Conservation (phyloP, 2,113 vertebrate genomes). For the Cyphomyrus plagiostoma region DNA sequence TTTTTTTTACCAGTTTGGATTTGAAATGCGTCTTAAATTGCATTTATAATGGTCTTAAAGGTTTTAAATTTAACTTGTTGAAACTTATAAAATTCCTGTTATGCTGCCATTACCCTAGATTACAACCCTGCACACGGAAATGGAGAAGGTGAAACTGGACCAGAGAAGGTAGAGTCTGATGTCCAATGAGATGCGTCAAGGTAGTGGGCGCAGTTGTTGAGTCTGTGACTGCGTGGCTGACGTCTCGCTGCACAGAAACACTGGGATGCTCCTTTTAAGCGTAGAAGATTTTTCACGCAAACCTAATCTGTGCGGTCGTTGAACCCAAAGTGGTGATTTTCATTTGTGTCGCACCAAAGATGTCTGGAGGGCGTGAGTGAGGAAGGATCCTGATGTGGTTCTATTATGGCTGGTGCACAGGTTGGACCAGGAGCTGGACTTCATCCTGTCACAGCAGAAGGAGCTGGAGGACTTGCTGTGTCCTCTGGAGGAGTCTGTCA, state of each 20-base stretch:
- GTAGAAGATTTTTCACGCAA: not conserved
- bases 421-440: slow-evolving; percentile 92
- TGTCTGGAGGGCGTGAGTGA: not conserved
- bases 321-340: not conserved
- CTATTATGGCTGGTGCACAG: slow-evolving; percentile 39
- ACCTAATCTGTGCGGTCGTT: not conserved
- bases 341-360: not conserved
- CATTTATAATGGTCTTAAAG: not conserved
- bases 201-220: not conserved
- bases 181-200: not conserved
- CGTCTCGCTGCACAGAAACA: not conserved
- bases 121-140: slow-evolving; percentile 84
- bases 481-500: slow-evolving; percentile 86
- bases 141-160: slow-evolving; percentile 96
- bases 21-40: not conserved
- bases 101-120: slow-evolving; percentile 54
- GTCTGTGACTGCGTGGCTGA: not conserved
- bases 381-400: not conserved
- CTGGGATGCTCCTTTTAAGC: not conserved
- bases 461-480: slow-evolving; percentile 88
- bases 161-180: slow-evolving; percentile 69
- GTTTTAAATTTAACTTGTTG: not conserved
- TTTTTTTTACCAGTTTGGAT: not conserved
- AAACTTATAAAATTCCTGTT: not conserved
- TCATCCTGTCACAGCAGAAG: slow-evolving; percentile 95